Evolutionary conservation across 1,140 invertebrate genomes (phyloP), one percentile per base, ranked within the genome.

Genomic region (Caenorhabditis remanei): DNA sequence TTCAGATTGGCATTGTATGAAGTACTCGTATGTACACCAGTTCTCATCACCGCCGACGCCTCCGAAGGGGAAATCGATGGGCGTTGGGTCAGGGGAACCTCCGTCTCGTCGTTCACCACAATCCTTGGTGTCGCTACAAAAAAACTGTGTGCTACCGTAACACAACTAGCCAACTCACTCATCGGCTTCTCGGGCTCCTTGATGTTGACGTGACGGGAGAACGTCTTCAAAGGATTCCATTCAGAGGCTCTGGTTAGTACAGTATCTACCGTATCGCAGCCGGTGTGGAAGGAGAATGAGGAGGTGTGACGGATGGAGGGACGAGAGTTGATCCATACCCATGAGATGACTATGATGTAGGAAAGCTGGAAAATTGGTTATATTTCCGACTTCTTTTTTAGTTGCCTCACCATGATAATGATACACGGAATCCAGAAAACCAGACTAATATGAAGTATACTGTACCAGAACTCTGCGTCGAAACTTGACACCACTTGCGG

Each of bases 371-470:
- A 11, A 32, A 63, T 61, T 46, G 48, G 21, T n/a, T n/a, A n/a
- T n/a, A n/a, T n/a, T n/a, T n/a, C n/a, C n/a, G n/a, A n/a, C n/a
- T n/a, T 32, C 32, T 32, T 32, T 32, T 2, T 32, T 32, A 32
- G 1, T 2, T 32, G 16, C 58, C 87, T 41, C 79, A 91, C 92
- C 88, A 92, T 65, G 50, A 92, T 87, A 61, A 92, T 90, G 24
- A 86, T 67, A 19, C 90, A 89, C 2, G 91, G 91, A 56, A 92
- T 88, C 90, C 90, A 92, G 71, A 92, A 92, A 32, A 92, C 92
- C 19, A 92, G 79, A 50, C 89, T 24, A 85, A 92, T 91, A 82
- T 92, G 91, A 43, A 91, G 50, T 71, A 92, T 71, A 46, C 91
- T 88, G 58, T 92, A 92, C 63, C 90, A 24, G 48, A 87, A 91